These are phyloP conservation scores for Perognathus longimembris DNA, from an alignment of 2,113 vertebrate genomes.

Conservation along the genomic window DNA sequence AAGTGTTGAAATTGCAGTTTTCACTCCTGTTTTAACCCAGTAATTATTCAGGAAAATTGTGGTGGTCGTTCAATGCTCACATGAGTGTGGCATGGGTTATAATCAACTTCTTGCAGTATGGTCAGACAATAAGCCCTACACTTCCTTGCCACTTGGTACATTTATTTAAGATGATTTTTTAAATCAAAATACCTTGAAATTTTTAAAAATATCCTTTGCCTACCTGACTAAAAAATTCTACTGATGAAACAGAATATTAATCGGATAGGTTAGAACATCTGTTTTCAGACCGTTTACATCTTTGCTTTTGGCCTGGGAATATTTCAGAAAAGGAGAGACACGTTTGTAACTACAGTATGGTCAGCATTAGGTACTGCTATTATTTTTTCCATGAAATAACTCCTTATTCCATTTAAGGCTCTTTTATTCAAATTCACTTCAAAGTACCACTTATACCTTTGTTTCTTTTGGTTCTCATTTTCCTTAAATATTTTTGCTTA, in stretches of 20 bases:
- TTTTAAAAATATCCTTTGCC: background rate
- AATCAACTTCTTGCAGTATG: background rate
- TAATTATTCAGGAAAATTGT: slow-evolving; percentile 10
- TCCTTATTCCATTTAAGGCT: background rate
- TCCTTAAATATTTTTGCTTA: background rate
- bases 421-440: slow-evolving; percentile 1
- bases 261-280: background rate
- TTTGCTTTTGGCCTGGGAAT: background rate
- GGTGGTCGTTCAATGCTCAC: background rate
- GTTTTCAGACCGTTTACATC: slow-evolving; percentile 28
- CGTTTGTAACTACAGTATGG: background rate
- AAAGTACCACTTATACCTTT: background rate
- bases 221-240: background rate
- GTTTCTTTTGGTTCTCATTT: background rate
- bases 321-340: background rate
- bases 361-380: background rate
- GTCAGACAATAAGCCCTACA: background rate
- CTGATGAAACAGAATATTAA: background rate
- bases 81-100: background rate
- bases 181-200: background rate
- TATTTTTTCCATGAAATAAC: background rate
- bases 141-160: background rate
- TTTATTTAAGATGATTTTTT: background rate
- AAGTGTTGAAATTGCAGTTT: background rate
- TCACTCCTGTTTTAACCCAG: background rate